A percentile compares a stretch with the other conserved stretches of the same genome.
phyloP scores from a whole-genome alignment of 1,140 invertebrate species.

The Drosophila carrolli region DNA sequence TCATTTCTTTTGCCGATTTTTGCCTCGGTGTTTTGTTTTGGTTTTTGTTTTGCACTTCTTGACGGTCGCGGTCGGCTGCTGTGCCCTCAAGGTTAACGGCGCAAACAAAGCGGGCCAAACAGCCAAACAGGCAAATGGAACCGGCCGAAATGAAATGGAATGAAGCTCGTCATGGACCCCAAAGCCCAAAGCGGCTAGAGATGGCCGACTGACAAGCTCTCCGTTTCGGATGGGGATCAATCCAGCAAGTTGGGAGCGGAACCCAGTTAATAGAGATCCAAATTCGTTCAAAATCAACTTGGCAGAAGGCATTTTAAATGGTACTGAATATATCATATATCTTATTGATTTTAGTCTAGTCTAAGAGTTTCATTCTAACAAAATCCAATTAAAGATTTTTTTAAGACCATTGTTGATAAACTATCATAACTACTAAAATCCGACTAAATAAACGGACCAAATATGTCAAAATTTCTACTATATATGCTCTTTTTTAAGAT shows the following conservation, averaged over 20 bases:
- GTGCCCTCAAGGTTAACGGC: constrained; percentile 79
- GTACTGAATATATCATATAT: too few species aligned
- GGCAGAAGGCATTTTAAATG: not conserved
- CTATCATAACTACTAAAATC: too few species aligned
- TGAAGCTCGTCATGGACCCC: constrained; percentile 45
- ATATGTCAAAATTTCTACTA: too few species aligned
- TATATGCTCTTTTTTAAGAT: too few species aligned
- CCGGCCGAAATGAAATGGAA: constrained; percentile 68
- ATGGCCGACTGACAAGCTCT: constrained; percentile 45
- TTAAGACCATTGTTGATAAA: too few species aligned
- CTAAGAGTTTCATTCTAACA: too few species aligned
- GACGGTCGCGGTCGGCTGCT: constrained; percentile 58
- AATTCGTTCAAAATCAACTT: not conserved
- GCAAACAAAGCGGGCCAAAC: constrained; percentile 69
- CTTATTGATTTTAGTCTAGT: too few species aligned
- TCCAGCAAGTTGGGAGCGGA: constrained; percentile 8
- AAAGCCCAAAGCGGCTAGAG: constrained; percentile 42
- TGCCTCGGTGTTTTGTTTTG: constrained; percentile 8
- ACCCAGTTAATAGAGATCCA: not conserved
- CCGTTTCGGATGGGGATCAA: constrained; percentile 15
- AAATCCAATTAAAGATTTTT: too few species aligned
- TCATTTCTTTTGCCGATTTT: constrained; percentile 18
- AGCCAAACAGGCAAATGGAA: constrained; percentile 51
- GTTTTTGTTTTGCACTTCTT: constrained; percentile 36
- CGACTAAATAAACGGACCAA: too few species aligned